These are phyloP conservation scores for Hippolais icterina DNA, from an alignment of 2,113 vertebrate genomes.

Conservation along the genomic window DNA sequence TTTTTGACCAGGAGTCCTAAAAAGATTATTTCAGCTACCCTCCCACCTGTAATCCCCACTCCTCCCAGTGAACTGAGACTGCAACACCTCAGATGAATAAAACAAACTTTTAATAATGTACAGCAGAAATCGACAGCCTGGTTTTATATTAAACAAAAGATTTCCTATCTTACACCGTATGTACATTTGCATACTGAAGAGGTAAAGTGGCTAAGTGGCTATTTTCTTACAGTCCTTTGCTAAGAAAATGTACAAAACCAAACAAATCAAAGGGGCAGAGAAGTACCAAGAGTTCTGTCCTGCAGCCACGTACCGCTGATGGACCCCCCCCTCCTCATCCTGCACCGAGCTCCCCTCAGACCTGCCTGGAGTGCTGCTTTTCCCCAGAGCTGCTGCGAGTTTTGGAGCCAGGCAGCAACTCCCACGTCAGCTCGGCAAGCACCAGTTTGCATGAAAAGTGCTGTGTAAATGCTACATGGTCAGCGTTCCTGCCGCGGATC, in stretches of 20 bases:
- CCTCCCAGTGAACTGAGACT: not conserved
- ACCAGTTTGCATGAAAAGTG: not conserved
- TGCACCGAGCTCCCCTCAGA: not conserved
- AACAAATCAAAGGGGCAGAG: conserved; percentile 66
- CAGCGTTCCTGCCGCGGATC: not conserved
- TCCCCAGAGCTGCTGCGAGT: not conserved
- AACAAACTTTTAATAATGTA: conserved; percentile 84
- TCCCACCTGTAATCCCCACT: not conserved
- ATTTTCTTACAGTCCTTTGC: conserved; percentile 83
- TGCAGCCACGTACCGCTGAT: conserved; percentile 37
- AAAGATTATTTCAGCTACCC: not conserved
- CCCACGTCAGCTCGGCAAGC: not conserved
- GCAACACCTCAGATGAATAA: conserved; percentile 72
- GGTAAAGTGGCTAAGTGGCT: conserved; percentile 89
- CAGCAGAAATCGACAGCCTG: conserved; percentile 83
- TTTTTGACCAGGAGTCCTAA: not conserved
- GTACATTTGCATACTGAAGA: conserved; percentile 88
- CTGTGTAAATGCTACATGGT: conserved; percentile 53
- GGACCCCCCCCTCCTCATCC: not conserved
- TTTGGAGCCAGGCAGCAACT: not conserved
- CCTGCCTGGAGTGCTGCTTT: not conserved
- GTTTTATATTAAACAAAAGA: conserved; percentile 85
- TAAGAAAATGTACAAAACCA: conserved; percentile 81
- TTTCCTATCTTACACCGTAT: conserved; percentile 84
- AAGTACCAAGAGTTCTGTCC: conserved; percentile 63